phyloP scores from a whole-genome alignment of 2,888 invertebrate genomes.

The Tetranychus piercei region DNA sequence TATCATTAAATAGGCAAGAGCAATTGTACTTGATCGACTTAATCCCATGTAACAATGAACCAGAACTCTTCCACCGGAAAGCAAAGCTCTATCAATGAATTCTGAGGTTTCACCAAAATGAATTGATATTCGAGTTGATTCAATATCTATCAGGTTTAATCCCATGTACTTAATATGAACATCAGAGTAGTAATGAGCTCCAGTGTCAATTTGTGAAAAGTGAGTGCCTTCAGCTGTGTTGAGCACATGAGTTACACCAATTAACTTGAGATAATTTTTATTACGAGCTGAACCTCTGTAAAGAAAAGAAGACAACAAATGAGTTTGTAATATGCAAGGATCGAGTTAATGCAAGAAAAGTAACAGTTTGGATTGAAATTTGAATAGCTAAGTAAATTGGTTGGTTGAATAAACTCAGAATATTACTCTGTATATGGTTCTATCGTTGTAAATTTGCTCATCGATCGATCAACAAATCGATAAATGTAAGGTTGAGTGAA shows the following conservation, averaged over 20 bases:
- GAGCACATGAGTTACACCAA: constrained; percentile 67
- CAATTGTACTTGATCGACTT: constrained; percentile 61
- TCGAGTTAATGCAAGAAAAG: not conserved
- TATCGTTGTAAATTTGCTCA: not conserved
- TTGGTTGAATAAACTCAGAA: too few species aligned
- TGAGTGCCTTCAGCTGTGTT: constrained; percentile 55
- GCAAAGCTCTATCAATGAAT: constrained; percentile 59
- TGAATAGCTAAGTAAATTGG: too few species aligned
- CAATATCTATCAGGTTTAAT: constrained; percentile 56
- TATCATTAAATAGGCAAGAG: constrained; percentile 61
- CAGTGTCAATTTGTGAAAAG: constrained; percentile 61
- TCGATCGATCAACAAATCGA: not conserved
- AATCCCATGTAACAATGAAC: constrained; percentile 65
- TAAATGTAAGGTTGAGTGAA: not conserved
- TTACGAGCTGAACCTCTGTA: constrained; percentile 56
- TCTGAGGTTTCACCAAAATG: constrained; percentile 59
- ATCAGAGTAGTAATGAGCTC: constrained; percentile 51
- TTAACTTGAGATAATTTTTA: constrained; percentile 48
- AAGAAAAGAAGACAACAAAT: not conserved
- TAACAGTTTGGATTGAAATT: not conserved
- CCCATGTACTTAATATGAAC: constrained; percentile 55
- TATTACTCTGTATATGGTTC: not conserved
- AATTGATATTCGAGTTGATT: constrained; percentile 55
- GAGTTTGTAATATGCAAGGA: not conserved
- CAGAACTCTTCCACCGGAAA: constrained; percentile 52